Percentiles rank a stretch among this genome's conserved stretches.
Evolutionary conservation across 2,888 invertebrate genomes (phyloP).

Genomic region (Biston stratarius): DNA sequence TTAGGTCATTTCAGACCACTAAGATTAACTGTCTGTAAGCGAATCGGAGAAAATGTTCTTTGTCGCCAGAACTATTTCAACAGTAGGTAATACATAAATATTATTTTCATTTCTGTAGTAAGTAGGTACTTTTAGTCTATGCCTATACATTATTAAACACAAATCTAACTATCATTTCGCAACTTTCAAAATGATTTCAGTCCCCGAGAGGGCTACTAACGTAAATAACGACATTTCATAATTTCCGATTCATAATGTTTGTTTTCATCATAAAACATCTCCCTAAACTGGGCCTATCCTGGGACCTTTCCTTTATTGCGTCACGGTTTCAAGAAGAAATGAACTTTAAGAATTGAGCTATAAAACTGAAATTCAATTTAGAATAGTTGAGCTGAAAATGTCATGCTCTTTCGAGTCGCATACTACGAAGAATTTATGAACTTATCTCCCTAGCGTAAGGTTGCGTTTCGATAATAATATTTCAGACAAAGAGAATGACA

Average conservation of each 20-base stretch:
- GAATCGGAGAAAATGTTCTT: too few species aligned
- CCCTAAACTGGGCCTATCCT: slow-evolving; percentile 21
- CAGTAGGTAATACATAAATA: not conserved
- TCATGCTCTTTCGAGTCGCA: slow-evolving; percentile 59
- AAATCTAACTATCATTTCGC: slow-evolving; percentile 14
- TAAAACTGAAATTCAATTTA: slow-evolving; percentile 52
- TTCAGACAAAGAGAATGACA: slow-evolving; percentile 65
- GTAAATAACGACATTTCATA: slow-evolving; percentile 37
- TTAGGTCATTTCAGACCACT: too few species aligned
- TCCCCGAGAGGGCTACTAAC: not conserved
- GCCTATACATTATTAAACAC: not conserved
- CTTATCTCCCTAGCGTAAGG: slow-evolving; percentile 33
- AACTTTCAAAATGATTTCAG: slow-evolving; percentile 1
- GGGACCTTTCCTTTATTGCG: slow-evolving; percentile 23
- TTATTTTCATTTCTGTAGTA: not conserved
- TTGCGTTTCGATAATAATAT: slow-evolving; percentile 39
- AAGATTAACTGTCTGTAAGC: too few species aligned
- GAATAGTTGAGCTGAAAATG: slow-evolving; percentile 42
- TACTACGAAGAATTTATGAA: slow-evolving; percentile 17
- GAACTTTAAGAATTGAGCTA: slow-evolving; percentile 40
- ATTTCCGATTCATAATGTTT: slow-evolving; percentile 38
- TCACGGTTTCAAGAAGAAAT: slow-evolving; percentile 10
- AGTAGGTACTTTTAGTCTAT: not conserved
- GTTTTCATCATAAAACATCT: slow-evolving; percentile 23
- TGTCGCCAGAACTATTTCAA: too few species aligned